phyloP scores from a whole-genome alignment of 2,113 vertebrate genomes.

The Ramphastos sulfuratus region DNA sequence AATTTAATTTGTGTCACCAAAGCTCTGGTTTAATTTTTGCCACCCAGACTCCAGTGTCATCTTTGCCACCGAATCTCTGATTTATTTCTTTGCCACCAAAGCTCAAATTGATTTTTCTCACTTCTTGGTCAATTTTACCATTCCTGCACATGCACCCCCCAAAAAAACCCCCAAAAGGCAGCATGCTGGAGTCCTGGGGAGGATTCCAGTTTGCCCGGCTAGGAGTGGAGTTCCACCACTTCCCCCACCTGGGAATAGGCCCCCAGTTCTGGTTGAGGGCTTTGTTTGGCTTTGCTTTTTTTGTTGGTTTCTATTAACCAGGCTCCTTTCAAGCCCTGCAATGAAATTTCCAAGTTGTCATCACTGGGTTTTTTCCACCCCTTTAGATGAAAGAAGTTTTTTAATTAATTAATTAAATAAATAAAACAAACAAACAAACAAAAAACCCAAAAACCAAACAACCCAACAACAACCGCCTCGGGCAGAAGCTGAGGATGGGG shows the following conservation, averaged over 20 bases:
- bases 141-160: no score
- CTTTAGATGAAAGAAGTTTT: not conserved
- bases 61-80: not conserved
- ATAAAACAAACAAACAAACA: not conserved
- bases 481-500: not conserved
- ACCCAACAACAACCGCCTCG: not conserved
- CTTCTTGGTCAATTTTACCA: not conserved
- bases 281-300: not conserved
- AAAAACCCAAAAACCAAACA: no score
- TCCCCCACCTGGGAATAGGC: not conserved
- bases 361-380: not conserved
- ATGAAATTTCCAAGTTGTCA: not conserved
- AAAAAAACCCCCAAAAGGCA: no score
- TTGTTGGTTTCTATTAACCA: not conserved
- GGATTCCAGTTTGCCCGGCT: not conserved
- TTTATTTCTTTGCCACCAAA: not conserved
- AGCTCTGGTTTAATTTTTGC: not conserved
- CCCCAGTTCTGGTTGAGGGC: not conserved
- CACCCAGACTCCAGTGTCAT: no score
- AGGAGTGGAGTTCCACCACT: not conserved
- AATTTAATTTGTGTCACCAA: no score
- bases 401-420: no score
- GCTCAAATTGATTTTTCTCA: not conserved
- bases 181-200: fast-evolving
- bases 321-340: not conserved